Base-by-base conservation (phyloP, 2,797 vertebrate species). In the Tenualosa ilisha region DNA sequence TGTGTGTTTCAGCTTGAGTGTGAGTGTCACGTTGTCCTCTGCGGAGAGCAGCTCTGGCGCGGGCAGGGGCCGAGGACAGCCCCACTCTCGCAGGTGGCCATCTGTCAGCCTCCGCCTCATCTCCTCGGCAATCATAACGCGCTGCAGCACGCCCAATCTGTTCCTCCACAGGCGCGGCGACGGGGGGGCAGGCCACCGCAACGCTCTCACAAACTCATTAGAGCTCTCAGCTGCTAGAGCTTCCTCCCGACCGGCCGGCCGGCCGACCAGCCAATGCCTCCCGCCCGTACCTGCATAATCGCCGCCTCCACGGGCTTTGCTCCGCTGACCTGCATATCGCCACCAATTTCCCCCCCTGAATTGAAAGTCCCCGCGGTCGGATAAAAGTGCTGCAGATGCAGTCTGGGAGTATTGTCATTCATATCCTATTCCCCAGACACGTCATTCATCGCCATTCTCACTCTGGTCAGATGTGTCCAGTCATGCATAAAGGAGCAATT, bases 91-190 rank as follows among this genome's bases (percentile, higher is more conserved):
- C 90, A 94, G 95, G 93, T 90, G 92, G 94, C 93, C 95, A 95
- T 95, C 95, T 95, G 96, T 95, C 94, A 93, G 92, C 92, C 93
- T 92, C 93, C 88, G 92, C 93, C 92, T 88, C 90, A 92, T 94
- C 92, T 92, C 94, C 93, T 92, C 93, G 56, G 93, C 94, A 94
- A 95, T 94, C 93, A 93, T 95, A 94, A 94, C 85, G 91, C 93
- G 92, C 93, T 90, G 92, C 90, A 88, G 94, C 91, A 84, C 88
- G 93, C 93, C 94, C 95, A 95, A 95, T 95, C 94, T 96, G 95
- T 94, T 94, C 93, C 94, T 88, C 94, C 92, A 90, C 95, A 95
- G 95, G 94, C 93, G 93, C 89, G 90, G 0, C 90, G 81, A 92
- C 90, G 91, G 92, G 93, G 93, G 90, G 91, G 91, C 88, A 86